Evolutionary conservation across 2,888 invertebrate species (phyloP), one percentile per base, ranked within the genome.

Genomic region (Meiosimyza platycephala): DNA sequence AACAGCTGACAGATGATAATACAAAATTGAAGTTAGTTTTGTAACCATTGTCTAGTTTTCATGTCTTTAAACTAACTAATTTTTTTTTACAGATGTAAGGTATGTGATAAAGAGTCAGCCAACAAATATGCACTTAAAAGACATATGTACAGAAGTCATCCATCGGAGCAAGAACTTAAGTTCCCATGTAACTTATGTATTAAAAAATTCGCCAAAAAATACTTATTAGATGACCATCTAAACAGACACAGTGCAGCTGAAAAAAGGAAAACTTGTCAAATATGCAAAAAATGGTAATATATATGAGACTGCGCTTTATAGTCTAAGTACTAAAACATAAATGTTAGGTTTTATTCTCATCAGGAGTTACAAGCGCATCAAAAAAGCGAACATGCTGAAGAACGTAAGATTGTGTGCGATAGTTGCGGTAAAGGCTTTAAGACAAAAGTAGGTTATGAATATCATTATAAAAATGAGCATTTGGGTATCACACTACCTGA

Each of bases 371-470:
- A 65, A 15, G 64, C 51, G 33, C 72, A 72, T 60, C 60, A 52
- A 54, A 72, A 67, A 22, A 18, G 51, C 13, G 72, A 67, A 7
- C 72, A 72, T 52, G 52, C 52, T 33, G 67, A 72, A 62, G 48
- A 40, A 67, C 67, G 33, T 51, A 52, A 51, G 6, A 59, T 62
- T 11, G 62, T 72, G 13, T 72, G 72, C 52, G 72, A 72, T 51
- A 52, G 66, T 40, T 72, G 72, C 22, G 72, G 72, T 2, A 72
- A 72, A 28, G 50, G 60, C 62, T 60, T 72, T n/a, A 72, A 72
- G 52, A 66, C 33, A 4, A 40, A 51, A 22, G 52, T 52, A 62
- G 62, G 54, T 47, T 54, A 67, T 9, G 18, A 47, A 52, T 33
- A 59, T 7, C 72, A 72, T 40, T 67, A 66, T 50, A 57, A 66